Conservation (phyloP, 2,888 invertebrate genomes). For the Hipparchia sbordonii region DNA sequence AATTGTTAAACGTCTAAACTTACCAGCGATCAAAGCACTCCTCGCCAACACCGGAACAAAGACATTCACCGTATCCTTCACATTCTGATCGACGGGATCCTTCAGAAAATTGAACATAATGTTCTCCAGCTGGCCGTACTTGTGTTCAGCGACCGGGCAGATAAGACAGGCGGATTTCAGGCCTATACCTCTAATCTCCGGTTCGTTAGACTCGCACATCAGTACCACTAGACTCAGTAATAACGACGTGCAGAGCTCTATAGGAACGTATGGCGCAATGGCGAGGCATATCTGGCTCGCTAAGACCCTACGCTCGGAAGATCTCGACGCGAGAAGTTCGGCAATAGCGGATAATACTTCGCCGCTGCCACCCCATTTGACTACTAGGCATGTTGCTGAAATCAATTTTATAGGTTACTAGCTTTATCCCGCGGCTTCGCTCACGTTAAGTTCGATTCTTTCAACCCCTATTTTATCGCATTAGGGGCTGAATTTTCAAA, state of each 20-base stretch:
- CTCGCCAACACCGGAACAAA: slow-evolving; percentile 74
- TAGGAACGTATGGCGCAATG: slow-evolving; percentile 72
- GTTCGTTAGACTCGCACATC: slow-evolving; percentile 77
- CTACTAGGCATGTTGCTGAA: slow-evolving; percentile 73
- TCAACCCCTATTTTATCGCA: too few relatives aligned
- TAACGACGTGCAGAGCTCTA: slow-evolving; percentile 75
- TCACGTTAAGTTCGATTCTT: too few relatives aligned
- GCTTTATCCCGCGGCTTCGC: too few relatives aligned
- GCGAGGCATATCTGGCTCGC: slow-evolving; percentile 75
- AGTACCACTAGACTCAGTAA: slow-evolving; percentile 71
- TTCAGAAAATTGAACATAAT: slow-evolving; percentile 71
- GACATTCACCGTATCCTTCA: slow-evolving; percentile 66
- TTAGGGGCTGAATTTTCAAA: too few relatives aligned
- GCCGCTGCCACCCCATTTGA: slow-evolving; percentile 77
- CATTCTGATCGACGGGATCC: slow-evolving; percentile 68
- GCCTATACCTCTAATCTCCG: slow-evolving; percentile 67
- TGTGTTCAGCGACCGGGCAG: slow-evolving; percentile 72
- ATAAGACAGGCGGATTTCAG: slow-evolving; percentile 70
- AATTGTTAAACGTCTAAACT: slow-evolving; percentile 18
- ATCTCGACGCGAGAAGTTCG: slow-evolving; percentile 67
- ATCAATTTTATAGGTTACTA: slow-evolving; percentile 57
- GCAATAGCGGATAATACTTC: slow-evolving; percentile 74
- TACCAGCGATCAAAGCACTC: slow-evolving; percentile 71
- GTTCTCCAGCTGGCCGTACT: slow-evolving; percentile 71
- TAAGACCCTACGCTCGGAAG: slow-evolving; percentile 63